Percentiles rank a stretch among this genome's conserved stretches.
These are phyloP conservation scores for Neopelma chrysocephalum DNA, from an alignment of 2,797 vertebrate genomes.

Conservation along the genomic window DNA sequence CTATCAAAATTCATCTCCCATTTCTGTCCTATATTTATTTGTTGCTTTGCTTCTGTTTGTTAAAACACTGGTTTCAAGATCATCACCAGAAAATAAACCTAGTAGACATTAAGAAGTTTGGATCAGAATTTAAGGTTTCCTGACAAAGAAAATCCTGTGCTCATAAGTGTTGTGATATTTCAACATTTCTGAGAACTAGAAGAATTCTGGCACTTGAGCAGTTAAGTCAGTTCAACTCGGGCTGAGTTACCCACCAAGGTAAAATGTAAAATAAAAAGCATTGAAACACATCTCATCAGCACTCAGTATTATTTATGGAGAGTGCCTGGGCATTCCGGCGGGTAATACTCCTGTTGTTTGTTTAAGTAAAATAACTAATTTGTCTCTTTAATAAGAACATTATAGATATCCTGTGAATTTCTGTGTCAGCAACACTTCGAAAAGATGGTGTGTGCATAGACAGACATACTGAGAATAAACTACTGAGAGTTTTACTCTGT, in stretches of 20 bases:
- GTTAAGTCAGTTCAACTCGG: constrained; percentile 1
- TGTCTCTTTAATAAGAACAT: constrained; percentile 66
- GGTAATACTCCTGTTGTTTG: constrained; percentile 49
- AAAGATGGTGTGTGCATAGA: constrained; percentile 21
- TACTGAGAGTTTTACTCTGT: constrained; percentile 34
- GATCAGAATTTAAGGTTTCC: background rate
- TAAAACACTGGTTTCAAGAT: background rate
- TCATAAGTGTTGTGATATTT: fast-evolving
- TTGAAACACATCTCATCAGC: constrained; percentile 16
- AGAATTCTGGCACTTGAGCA: background rate
- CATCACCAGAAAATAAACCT: background rate
- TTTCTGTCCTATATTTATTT: background rate
- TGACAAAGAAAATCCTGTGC: background rate
- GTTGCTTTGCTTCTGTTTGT: background rate
- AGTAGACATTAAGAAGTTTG: background rate
- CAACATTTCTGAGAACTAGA: background rate
- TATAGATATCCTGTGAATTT: constrained; percentile 53
- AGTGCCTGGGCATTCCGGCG: background rate
- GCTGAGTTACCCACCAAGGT: background rate
- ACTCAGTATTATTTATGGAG: constrained; percentile 49
- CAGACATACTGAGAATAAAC: constrained; percentile 33
- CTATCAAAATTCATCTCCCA: background rate
- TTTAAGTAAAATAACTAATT: constrained; percentile 66
- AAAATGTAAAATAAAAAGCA: background rate
- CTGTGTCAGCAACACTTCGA: constrained; percentile 33